Conservation (phyloP, 2,888 invertebrate genomes). For the Abrostola triplasia region DNA sequence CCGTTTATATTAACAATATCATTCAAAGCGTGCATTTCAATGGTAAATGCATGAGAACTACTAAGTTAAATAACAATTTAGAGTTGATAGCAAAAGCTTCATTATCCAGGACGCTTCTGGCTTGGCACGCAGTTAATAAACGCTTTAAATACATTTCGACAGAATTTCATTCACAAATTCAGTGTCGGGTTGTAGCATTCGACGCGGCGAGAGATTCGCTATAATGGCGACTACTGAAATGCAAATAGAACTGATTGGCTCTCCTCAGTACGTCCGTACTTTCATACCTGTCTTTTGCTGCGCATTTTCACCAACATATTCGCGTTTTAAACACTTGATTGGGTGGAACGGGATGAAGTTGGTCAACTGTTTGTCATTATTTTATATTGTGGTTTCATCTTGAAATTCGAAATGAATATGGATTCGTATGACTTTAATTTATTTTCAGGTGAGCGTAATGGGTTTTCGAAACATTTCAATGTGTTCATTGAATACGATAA, state of each 20-base stretch:
- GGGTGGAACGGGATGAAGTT: slow-evolving; percentile 36
- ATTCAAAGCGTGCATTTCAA: slow-evolving; percentile 57
- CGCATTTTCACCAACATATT: slow-evolving; percentile 46
- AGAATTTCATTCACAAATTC: slow-evolving; percentile 67
- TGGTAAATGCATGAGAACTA: slow-evolving; percentile 57
- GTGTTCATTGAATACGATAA: slow-evolving; percentile 23
- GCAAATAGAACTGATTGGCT: slow-evolving; percentile 78
- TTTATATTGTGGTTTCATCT: slow-evolving; percentile 42
- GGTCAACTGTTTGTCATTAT: slow-evolving; percentile 48
- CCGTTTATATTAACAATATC: slow-evolving; percentile 43
- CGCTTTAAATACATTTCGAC: slow-evolving; percentile 67
- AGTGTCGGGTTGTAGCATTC: slow-evolving; percentile 50
- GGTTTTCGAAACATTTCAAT: slow-evolving; percentile 26
- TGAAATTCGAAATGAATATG: slow-evolving; percentile 38
- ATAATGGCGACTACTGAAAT: slow-evolving; percentile 74
- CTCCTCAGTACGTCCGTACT: slow-evolving; percentile 54
- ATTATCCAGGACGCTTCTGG: slow-evolving; percentile 63
- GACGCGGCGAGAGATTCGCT: slow-evolving; percentile 60
- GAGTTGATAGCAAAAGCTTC: slow-evolving; percentile 64
- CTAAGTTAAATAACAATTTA: slow-evolving; percentile 69
- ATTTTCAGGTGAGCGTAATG: slow-evolving; percentile 28
- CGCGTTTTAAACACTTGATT: slow-evolving; percentile 46
- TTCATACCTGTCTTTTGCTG: slow-evolving; percentile 53
- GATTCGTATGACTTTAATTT: slow-evolving; percentile 37
- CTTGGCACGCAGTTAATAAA: slow-evolving; percentile 65